Base-by-base conservation (phyloP, 2,113 vertebrate species). In the Podarcis muralis region DNA sequence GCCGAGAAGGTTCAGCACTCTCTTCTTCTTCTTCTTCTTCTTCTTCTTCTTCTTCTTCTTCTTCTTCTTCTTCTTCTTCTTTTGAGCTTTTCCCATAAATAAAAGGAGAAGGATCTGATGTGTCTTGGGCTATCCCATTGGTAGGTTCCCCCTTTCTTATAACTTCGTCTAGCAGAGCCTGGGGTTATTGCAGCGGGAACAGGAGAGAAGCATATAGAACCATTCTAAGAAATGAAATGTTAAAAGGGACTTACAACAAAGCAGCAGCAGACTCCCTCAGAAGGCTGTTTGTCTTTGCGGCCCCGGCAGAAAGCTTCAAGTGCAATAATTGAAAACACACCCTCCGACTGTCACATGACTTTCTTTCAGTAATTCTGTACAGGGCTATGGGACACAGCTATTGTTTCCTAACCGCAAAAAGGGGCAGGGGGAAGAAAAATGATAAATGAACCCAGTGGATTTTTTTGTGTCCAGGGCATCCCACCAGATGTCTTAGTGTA, bases 291-390 rank as follows among this genome's bases (percentile, higher is more conserved):
- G 87, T 96, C 93, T 96, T 96, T 91, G 90, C 82, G 89, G 95
- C 93, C 94, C 95, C 94, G 94, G 96, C 93, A 92, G 74, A 85
- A 89, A 92, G 85, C 89, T 87, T 91, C 93, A 92, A 94, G 93
- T 91, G 87, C 87, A 94, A 88, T 96, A 96, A 97, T 95, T 97
- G 96, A 93, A 97, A 97, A 95, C 96, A 96, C 93, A 93, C 95
- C 90, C 71, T 89, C 4, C 0, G 11, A 75, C 37, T 59, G 89
- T 88, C 96, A 95, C 93, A 83, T 92, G 95, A 93, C 90, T 92
- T 4, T 0, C 93, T 94, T 93, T 92, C 88, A 91, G 95, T 92
- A 91, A 95, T 90, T 94, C 87, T 91, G 91, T 93, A 92, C 91
- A 89, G 95, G 92, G 94, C 95, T 84, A 88, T 90, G 93, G 93